Base-by-base conservation (phyloP, 2,888 invertebrate genomes). In the Catocala nupta region DNA sequence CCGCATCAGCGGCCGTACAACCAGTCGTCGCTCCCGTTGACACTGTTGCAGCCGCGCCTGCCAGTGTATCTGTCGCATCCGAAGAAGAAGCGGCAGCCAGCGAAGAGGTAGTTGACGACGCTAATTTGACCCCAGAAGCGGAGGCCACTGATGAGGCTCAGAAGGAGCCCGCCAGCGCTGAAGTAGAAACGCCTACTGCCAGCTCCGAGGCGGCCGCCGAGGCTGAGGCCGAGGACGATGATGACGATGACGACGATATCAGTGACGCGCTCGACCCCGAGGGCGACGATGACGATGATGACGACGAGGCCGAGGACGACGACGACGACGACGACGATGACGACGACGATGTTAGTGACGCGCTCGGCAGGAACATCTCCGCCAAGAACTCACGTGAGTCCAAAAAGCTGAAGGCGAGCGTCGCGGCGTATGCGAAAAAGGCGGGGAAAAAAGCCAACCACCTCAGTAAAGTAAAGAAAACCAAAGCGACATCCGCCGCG, bases 351-450 rank as follows among this genome's bases (percentile, higher is more conserved):
- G 95, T 95, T 78, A 95, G 94, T 68, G 96, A 96, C 82, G 95
- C 95, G 80, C 95, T 97, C 89, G 92, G 90, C 86, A 93, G 94
- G 85, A 91, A 91, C 63, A 80, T 80, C 83, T 84, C 88, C 73
- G 80, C 81, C 59, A 93, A 93, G 85, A 89, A 93, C 95, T 95
- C 97, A 97, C 97, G 97, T 97, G 97, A 97, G 97, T 97, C 97
- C 85, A 97, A 96, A 96, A 95, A 96, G 88, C 88, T 92, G 89
- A 94, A 95, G 84, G 87, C 90, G 75, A 88, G 86, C 85, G 85
- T 84, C 81, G 84, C 88, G 79, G 85, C 84, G 81, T 88, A 91
- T 81, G 84, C 87, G 74, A 94, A 94, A 93, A 94, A 93, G 84
- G 86, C 89, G 71, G 93, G 87, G 66, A 93, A 94, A 94, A 94